These are phyloP conservation scores for Callospermophilus lateralis DNA, from an alignment of 2,113 vertebrate genomes.

Conservation along the genomic window DNA sequence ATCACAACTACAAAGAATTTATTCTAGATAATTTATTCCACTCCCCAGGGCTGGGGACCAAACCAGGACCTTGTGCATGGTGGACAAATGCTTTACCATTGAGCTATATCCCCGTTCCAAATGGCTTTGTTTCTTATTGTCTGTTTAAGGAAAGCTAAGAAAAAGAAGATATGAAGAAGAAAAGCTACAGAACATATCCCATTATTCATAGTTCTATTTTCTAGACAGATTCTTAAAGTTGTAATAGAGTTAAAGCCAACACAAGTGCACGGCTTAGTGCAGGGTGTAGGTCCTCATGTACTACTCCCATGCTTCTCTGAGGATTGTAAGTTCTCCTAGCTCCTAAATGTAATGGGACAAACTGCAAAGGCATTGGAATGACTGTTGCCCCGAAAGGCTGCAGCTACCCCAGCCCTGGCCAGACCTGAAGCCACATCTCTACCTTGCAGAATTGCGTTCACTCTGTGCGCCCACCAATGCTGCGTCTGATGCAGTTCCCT, in stretches of 20 bases:
- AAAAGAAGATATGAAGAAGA: background rate
- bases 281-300: background rate
- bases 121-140: background rate
- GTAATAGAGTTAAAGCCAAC: background rate
- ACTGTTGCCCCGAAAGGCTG: background rate
- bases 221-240: background rate
- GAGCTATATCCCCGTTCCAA: background rate
- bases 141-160: background rate
- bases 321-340: background rate
- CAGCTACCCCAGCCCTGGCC: background rate
- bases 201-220: background rate
- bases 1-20: background rate
- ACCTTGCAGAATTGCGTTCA: background rate
- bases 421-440: background rate
- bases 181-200: too few species aligned
- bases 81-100: background rate
- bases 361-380: background rate
- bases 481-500: background rate
- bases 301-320: background rate
- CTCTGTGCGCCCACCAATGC: background rate
- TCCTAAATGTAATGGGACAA: background rate
- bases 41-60: background rate
- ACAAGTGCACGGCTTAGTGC: background rate
- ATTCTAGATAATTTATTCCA: background rate
- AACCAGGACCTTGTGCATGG: background rate